phyloP scores from a whole-genome alignment of 30 jellyfish, hydroid and myxozoan species.

The Mastigias papua region DNA sequence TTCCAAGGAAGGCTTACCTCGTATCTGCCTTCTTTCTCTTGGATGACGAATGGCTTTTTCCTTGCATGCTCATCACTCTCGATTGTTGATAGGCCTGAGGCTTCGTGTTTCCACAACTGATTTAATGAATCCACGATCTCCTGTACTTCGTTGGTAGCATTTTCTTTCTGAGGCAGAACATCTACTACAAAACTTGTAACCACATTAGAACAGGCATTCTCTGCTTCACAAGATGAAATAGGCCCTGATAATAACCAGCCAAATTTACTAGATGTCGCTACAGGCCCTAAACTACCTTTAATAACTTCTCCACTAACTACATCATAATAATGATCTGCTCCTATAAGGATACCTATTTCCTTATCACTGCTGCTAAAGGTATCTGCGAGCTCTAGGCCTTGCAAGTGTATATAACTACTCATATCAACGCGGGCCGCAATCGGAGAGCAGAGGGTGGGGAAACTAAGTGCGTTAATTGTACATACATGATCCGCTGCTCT shows the following conservation, averaged over 20 bases:
- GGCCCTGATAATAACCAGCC: background rate
- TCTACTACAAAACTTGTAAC: background rate
- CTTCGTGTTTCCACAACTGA: background rate
- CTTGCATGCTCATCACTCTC: background rate
- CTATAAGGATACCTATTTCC: background rate
- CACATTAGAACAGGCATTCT: background rate
- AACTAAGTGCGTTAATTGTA: too few relatives aligned
- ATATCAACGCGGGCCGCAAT: too few relatives aligned
- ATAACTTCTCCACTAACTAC: background rate
- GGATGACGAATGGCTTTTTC: background rate
- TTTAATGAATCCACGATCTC: background rate
- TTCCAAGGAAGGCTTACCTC: constrained; percentile 5
- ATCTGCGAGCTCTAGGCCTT: too few relatives aligned
- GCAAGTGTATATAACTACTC: too few relatives aligned
- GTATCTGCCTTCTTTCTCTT: background rate
- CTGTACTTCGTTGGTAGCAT: background rate
- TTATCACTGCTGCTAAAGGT: too few relatives aligned
- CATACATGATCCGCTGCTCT: too few relatives aligned
- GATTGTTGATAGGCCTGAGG: background rate
- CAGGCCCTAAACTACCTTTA: background rate
- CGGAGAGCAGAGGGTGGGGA: too few relatives aligned
- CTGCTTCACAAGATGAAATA: background rate
- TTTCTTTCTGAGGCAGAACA: background rate
- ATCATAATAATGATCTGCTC: background rate
- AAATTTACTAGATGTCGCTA: background rate